These are phyloP conservation scores for Zoanthus solanderi DNA, from an alignment of 92 coral and sea anemone species.

Conservation along the genomic window DNA sequence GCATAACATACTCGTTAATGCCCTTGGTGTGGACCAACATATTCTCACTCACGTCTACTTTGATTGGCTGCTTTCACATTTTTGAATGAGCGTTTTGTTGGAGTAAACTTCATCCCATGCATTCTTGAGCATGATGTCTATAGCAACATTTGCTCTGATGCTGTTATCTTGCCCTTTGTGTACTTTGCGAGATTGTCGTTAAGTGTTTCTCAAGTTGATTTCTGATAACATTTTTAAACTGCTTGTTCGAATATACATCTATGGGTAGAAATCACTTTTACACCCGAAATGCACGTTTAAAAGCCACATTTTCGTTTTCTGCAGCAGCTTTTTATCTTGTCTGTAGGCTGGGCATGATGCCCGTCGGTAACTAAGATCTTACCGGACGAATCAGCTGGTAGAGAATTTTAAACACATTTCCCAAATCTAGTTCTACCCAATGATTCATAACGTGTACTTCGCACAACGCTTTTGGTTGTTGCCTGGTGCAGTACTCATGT, in stretches of 20 bases:
- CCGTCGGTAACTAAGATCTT: constrained; percentile 55
- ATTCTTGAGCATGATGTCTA: constrained; percentile 46
- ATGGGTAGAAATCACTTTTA: neutral
- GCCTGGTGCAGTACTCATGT: neutral
- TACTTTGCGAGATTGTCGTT: constrained; percentile 24
- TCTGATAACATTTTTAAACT: neutral
- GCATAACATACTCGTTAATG: constrained; percentile 37
- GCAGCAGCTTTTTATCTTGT: constrained; percentile 41
- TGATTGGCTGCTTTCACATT: constrained; percentile 34
- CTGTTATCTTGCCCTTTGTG: constrained; percentile 34
- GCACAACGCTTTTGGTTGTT: constrained; percentile 59
- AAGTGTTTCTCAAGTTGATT: neutral
- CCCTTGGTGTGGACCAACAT: constrained; percentile 24
- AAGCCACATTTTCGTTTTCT: constrained; percentile 11
- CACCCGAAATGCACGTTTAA: constrained; percentile 12
- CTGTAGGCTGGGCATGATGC: constrained; percentile 55
- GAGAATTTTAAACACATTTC: constrained; percentile 53
- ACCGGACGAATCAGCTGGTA: constrained; percentile 18
- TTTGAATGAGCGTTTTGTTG: constrained; percentile 48
- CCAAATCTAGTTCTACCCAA: constrained; percentile 55
- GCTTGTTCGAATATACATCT: neutral
- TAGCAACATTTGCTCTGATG: constrained; percentile 45
- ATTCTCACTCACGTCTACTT: constrained; percentile 19
- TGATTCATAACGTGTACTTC: constrained; percentile 37
- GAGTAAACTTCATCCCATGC: constrained; percentile 50